Evolutionary conservation across 1,140 invertebrate species (phyloP).

Genomic region (Lepidurus couesii): DNA sequence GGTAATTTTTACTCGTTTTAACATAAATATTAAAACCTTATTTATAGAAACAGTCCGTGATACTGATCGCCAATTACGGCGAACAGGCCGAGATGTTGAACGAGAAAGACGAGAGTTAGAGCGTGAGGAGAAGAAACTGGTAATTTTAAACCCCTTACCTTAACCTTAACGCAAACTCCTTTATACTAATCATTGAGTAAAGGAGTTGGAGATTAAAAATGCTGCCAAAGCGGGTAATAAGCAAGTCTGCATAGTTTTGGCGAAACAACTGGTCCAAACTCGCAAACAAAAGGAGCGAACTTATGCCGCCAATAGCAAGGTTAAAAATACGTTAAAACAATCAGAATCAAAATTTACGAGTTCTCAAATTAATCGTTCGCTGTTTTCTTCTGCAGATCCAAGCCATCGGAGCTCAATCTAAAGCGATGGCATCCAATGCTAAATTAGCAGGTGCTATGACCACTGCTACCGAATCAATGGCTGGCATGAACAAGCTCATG

Average conservation of each 20-base stretch:
- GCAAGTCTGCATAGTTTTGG: constrained; percentile 71
- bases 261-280: constrained; percentile 80
- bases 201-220: constrained; percentile 85
- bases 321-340: constrained; percentile 39
- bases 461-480: constrained; percentile 80
- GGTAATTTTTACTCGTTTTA: constrained; percentile 38
- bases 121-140: constrained; percentile 82
- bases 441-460: constrained; percentile 79
- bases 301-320: constrained; percentile 67
- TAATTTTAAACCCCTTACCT: constrained; percentile 43
- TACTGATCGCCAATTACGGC: constrained; percentile 70
- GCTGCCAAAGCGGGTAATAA: constrained; percentile 79
- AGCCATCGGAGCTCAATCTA: constrained; percentile 73
- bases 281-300: constrained; percentile 81
- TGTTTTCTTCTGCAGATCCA: constrained; percentile 54
- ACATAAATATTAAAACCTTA: constrained; percentile 23
- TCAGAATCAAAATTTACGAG: no score
- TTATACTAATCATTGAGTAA: constrained; percentile 38
- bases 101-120: constrained; percentile 71
- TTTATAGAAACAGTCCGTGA: constrained; percentile 71
- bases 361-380: background rate
- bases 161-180: constrained; percentile 22
- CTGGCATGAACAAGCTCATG: constrained; percentile 77
- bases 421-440: constrained; percentile 79
- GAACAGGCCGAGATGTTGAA: constrained; percentile 75